Conservation (phyloP, 2,113 vertebrate genomes). For the Psittacus erithacus region DNA sequence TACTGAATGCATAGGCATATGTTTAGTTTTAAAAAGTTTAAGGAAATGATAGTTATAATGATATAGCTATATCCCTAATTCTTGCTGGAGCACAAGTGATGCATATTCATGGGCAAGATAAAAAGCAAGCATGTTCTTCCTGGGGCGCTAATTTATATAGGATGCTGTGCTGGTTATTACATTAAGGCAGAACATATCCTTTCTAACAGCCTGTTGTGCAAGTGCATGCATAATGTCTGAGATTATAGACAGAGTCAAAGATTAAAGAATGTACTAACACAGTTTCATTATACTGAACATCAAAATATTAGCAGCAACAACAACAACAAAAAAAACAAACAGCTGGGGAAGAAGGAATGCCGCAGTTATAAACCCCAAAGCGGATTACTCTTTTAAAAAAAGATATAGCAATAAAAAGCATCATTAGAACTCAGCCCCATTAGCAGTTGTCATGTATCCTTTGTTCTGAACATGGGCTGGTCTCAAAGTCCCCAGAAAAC, state of each 20-base stretch:
- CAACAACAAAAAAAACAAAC: not conserved
- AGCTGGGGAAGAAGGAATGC: not conserved
- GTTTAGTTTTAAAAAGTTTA: not conserved
- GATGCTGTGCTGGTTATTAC: not conserved
- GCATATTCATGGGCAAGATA: not conserved
- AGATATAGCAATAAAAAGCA: not conserved
- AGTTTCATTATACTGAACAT: not conserved
- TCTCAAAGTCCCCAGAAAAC: not conserved
- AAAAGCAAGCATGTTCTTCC: not conserved
- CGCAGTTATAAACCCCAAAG: not conserved
- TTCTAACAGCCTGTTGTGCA: not conserved
- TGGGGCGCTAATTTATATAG: not conserved
- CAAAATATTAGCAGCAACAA: slow-evolving; percentile 5
- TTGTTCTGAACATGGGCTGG: not conserved
- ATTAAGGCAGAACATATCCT: not conserved
- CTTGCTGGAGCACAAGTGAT: not conserved
- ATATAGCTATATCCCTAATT: not conserved
- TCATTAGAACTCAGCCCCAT: not conserved
- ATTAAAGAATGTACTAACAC: slow-evolving; percentile 11
- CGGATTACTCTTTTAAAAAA: not conserved
- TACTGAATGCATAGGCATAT: not conserved
- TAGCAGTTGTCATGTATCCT: not conserved
- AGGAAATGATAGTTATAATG: not conserved
- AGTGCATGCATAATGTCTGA: not conserved
- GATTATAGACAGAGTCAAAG: not conserved